These are phyloP conservation scores for Tholera decimalis DNA, from an alignment of 2,888 invertebrate genomes.

Conservation along the genomic window DNA sequence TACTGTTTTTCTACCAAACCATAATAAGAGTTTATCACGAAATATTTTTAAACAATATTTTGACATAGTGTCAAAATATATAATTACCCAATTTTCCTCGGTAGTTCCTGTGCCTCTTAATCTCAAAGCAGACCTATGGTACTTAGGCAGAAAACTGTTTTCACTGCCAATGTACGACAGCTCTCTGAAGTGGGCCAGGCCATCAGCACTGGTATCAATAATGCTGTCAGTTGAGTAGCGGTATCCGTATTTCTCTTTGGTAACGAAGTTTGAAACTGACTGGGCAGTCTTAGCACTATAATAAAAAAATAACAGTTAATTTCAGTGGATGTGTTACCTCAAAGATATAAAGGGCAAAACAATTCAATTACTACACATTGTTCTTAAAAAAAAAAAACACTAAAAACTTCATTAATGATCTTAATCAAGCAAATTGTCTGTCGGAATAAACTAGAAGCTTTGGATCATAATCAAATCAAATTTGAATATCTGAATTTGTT, in stretches of 20 bases:
- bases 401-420: too few relatives aligned
- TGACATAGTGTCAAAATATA: not conserved
- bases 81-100: conserved; percentile 75
- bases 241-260: conserved; percentile 84
- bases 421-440: too few relatives aligned
- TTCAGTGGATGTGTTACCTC: too few relatives aligned
- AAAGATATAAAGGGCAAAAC: too few relatives aligned
- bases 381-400: too few relatives aligned
- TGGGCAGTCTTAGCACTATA: conserved; percentile 86
- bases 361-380: too few relatives aligned
- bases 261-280: conserved; percentile 84
- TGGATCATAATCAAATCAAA: too few relatives aligned
- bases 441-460: too few relatives aligned
- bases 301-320: not conserved
- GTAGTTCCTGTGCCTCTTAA: conserved; percentile 76
- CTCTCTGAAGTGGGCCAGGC: conserved; percentile 80
- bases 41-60: not conserved
- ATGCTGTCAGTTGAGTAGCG: conserved; percentile 87
- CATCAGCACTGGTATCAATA: conserved; percentile 80
- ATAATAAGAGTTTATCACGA: too few relatives aligned
- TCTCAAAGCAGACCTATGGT: conserved; percentile 71
- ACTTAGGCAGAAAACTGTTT: conserved; percentile 90
- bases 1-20: too few relatives aligned
- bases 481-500: too few relatives aligned
- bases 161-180: conserved; percentile 89